Conservation (phyloP, 1,140 invertebrate genomes). For the Leptestheria dahalacensis region DNA sequence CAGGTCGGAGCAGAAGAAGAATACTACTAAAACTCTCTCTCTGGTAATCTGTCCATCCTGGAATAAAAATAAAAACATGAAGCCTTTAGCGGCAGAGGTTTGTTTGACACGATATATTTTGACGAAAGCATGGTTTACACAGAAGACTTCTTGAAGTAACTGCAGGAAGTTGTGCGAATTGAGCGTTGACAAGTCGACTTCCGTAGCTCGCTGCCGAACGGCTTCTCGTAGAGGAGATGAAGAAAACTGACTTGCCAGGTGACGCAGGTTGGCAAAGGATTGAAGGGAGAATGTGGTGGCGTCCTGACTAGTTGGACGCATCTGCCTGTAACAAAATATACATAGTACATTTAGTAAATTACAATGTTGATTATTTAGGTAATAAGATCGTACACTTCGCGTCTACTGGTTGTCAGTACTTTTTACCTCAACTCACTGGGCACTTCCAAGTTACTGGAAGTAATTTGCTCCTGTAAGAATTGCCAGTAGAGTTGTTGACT, state of each 20-base stretch:
- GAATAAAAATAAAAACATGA: background rate
- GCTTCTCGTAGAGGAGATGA: background rate
- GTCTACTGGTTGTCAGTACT: too few relatives aligned
- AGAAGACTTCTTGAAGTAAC: constrained; percentile 5
- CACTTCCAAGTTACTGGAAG: background rate
- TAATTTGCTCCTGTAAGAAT: constrained; percentile 3
- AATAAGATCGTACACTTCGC: too few relatives aligned
- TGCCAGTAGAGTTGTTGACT: background rate
- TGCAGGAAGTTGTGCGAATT: constrained; percentile 2
- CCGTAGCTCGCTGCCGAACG: background rate
- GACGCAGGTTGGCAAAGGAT: background rate
- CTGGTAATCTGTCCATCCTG: constrained; percentile 2
- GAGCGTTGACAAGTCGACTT: background rate
- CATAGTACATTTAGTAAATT: background rate
- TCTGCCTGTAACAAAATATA: background rate
- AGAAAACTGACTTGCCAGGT: constrained; percentile 7
- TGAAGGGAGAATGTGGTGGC: background rate
- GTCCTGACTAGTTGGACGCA: background rate
- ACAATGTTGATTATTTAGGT: too few relatives aligned
- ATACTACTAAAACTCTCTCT: constrained; percentile 2
- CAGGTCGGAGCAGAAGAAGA: constrained; percentile 10
- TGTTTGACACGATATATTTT: background rate
- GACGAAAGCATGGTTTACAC: background rate
- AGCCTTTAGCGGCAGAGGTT: background rate
- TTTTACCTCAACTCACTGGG: background rate